Evolutionary conservation across 2,113 vertebrate species (phyloP).

Genomic region (Barnardius zonarius): DNA sequence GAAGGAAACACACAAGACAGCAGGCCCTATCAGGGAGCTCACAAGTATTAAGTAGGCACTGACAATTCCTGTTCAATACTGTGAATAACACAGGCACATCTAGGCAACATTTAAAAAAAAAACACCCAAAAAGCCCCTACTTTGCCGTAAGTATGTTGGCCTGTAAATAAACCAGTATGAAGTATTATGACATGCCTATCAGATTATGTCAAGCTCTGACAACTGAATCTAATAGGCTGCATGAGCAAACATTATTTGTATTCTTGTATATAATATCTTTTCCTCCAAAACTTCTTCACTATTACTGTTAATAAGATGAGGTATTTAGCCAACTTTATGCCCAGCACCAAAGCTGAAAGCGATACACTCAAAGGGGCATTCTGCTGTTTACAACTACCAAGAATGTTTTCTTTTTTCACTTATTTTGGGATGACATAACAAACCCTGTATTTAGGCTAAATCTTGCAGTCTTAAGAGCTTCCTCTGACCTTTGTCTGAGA

Average conservation of each 20-base stretch:
- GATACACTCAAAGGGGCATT: not conserved
- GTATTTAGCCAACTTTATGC: not conserved
- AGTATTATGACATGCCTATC: not conserved
- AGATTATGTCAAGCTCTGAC: not conserved
- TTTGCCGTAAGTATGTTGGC: not conserved
- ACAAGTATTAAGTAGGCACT: not conserved
- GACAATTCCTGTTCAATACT: not conserved
- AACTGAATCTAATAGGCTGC: not conserved
- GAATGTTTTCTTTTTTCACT: not conserved
- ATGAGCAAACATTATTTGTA: not conserved
- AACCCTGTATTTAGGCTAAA: not conserved
- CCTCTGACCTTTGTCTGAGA: not conserved
- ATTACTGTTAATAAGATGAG: not conserved
- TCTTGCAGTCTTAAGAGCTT: not conserved
- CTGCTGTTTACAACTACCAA: not conserved
- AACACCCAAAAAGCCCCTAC: not conserved
- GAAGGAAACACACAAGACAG: not conserved
- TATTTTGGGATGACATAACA: not conserved
- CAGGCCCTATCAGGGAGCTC: not conserved
- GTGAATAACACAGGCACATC: rapidly evolving
- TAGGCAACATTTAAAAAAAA: not conserved
- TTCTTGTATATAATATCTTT: not conserved
- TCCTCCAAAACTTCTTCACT: not conserved
- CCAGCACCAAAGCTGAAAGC: not conserved
- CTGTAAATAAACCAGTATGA: not conserved